Conservation (phyloP, 2,113 vertebrate genomes). For the Cynopterus brachyotis region DNA sequence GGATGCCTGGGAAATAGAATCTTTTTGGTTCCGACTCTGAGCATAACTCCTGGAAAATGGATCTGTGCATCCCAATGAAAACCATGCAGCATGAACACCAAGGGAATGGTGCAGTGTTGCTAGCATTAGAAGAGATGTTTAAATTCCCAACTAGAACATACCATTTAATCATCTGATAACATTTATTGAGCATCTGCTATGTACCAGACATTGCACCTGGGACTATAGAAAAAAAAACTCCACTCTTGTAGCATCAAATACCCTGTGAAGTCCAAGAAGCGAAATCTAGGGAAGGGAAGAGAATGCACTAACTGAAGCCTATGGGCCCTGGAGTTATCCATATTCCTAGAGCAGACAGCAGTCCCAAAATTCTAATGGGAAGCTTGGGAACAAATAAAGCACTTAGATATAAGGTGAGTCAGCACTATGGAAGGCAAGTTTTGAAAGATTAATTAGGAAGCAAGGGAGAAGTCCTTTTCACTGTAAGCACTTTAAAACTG, state of each 20-base stretch:
- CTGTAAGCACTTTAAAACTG: background rate
- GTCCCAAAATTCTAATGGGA: background rate
- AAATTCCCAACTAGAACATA: background rate
- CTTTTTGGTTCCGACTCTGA: background rate
- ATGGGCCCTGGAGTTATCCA: background rate
- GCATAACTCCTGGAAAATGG: background rate
- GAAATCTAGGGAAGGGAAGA: background rate
- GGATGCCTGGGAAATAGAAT: background rate
- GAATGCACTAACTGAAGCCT: background rate
- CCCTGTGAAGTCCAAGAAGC: background rate
- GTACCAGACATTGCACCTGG: background rate
- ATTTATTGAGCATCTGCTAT: background rate
- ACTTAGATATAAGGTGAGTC: background rate
- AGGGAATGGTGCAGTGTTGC: background rate
- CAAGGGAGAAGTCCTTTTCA: background rate
- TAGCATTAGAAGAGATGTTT: background rate
- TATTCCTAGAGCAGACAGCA: background rate
- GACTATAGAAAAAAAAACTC: background rate
- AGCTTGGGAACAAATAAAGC: background rate
- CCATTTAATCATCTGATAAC: background rate
- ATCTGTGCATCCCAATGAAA: background rate
- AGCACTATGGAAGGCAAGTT: background rate
- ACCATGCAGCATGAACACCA: background rate
- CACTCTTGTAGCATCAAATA: background rate
- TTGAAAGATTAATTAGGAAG: slow-evolving; percentile 24